phyloP scores from a whole-genome alignment of 2,113 vertebrate genomes.

The Pelecanus crispus region DNA sequence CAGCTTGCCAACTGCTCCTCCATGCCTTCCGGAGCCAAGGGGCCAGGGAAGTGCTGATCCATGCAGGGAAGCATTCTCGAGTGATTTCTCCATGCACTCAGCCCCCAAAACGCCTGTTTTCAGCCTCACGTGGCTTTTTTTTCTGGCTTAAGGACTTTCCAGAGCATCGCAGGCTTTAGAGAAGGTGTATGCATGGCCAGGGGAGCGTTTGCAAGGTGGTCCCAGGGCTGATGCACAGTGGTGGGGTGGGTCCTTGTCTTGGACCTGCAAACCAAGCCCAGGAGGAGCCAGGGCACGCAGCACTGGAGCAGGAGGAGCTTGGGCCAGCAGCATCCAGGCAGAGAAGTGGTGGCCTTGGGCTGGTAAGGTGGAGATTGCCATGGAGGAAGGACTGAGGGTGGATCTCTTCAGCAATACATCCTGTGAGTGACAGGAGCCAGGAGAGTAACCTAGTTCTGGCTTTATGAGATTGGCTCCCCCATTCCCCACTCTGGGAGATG shows the following conservation, averaged over 20 bases:
- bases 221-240: accelerated
- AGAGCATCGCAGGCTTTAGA: not conserved
- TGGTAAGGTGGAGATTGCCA: not conserved
- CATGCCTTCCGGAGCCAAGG: not conserved
- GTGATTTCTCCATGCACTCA: not conserved
- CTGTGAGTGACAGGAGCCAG: accelerated
- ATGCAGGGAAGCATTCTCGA: not conserved
- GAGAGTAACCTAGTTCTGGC: not conserved
- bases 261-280: not conserved
- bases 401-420: not conserved
- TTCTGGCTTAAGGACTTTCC: not conserved
- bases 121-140: not conserved
- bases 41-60: not conserved
- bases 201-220: accelerated
- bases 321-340: not conserved
- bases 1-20: not conserved
- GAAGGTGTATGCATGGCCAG: accelerated
- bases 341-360: accelerated
- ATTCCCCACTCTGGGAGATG: not conserved
- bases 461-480: not conserved
- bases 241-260: not conserved
- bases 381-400: not conserved
- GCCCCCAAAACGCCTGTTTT: not conserved
- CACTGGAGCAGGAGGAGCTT: not conserved
- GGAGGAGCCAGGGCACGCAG: not conserved